Evolutionary conservation across 2,888 invertebrate genomes (phyloP).

Genomic region (Schizaphis graminum): DNA sequence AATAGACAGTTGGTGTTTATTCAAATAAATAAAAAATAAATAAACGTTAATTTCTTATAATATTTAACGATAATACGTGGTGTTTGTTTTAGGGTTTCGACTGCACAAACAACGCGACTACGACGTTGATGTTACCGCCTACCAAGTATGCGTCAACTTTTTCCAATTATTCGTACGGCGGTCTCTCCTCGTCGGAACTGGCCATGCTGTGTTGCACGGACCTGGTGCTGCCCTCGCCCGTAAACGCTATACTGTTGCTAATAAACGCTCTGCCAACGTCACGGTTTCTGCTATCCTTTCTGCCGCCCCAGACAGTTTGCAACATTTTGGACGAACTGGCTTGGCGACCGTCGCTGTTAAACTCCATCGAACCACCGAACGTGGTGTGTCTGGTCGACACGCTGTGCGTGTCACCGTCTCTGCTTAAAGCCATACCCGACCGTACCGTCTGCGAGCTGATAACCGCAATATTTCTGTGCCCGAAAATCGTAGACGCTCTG

Average conservation of each 20-base stretch:
- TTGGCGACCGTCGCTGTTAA: neutral
- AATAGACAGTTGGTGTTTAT: no score
- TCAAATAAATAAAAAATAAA: no score
- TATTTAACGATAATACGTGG: neutral
- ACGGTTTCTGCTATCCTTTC: neutral
- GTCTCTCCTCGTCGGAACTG: neutral
- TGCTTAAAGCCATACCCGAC: neutral
- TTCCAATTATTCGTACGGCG: neutral
- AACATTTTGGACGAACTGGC: neutral
- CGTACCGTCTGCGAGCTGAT: neutral
- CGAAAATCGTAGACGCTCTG: neutral
- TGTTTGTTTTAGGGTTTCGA: constrained; percentile 14
- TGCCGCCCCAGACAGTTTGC: neutral
- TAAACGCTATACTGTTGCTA: neutral
- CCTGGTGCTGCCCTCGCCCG: neutral
- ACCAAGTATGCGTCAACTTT: neutral
- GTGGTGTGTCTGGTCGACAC: neutral
- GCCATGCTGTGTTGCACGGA: neutral
- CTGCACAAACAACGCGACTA: neutral
- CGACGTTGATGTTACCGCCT: neutral
- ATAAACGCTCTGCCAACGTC: neutral
- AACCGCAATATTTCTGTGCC: neutral
- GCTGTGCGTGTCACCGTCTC: neutral
- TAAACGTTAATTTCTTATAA: no score
- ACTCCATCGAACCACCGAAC: neutral